Evolutionary conservation across 2,113 vertebrate genomes (phyloP).

Genomic region (Ceyx margarethae): DNA sequence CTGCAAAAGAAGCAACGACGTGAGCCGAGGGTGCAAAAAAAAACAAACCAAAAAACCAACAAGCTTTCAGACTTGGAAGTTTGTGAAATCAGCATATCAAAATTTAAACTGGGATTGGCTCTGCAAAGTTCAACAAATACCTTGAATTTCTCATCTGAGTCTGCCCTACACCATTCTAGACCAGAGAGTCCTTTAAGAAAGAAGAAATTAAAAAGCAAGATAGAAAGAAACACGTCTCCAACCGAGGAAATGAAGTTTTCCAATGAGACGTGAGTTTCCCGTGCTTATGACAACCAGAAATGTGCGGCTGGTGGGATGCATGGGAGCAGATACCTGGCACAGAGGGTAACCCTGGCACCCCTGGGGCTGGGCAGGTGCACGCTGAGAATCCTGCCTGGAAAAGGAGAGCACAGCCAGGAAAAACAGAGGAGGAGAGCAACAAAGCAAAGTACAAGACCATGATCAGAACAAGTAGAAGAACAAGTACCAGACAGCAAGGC

Average conservation of each 20-base stretch:
- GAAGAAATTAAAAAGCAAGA: neutral
- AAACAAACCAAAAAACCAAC: too few relatives aligned
- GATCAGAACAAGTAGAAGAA: neutral
- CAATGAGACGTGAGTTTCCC: neutral
- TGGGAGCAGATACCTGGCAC: rapidly evolving
- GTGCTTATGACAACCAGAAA: neutral
- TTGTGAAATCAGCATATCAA: neutral
- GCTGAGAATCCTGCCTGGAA: neutral
- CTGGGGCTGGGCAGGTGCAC: neutral
- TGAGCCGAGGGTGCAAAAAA: neutral
- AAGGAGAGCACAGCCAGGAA: neutral
- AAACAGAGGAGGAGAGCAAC: neutral
- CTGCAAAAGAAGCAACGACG: neutral
- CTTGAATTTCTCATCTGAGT: neutral
- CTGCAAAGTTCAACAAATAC: neutral
- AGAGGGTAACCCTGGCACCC: neutral
- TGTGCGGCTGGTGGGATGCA: neutral
- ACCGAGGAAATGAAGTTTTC: neutral
- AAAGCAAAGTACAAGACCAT: neutral
- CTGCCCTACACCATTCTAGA: neutral
- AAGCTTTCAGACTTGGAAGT: neutral
- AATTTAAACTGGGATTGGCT: neutral
- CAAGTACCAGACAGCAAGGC: neutral
- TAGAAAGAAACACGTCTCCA: neutral
- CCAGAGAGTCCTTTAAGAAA: neutral